Evolutionary conservation across 2,797 vertebrate species (phyloP).

Genomic region (Telmatherina bonti): DNA sequence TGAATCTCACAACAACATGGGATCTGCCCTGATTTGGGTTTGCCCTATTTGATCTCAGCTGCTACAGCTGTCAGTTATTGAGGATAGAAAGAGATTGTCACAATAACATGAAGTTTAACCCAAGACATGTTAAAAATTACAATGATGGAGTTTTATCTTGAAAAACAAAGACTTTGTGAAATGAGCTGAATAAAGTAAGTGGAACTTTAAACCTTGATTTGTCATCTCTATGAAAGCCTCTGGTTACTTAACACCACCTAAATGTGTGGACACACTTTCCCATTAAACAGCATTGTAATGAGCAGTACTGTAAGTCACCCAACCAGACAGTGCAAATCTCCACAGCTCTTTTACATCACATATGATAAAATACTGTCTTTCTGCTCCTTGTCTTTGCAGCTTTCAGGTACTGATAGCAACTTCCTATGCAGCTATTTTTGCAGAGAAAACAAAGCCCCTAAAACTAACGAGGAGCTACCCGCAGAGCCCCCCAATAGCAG

Average conservation of each 20-base stretch:
- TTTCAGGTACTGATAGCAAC: neutral
- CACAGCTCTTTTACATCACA: no score
- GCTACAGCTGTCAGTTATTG: constrained; percentile 54
- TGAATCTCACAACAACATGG: constrained; percentile 61
- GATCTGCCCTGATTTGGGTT: constrained; percentile 75
- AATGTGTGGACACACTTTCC: no score
- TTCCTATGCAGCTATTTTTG: neutral
- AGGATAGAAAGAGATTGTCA: constrained; percentile 36
- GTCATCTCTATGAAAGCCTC: no score
- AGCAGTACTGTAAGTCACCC: no score
- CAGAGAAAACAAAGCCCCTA: neutral
- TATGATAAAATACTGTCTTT: no score
- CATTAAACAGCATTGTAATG: no score
- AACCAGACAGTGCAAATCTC: no score
- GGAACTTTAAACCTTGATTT: no score
- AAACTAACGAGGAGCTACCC: neutral
- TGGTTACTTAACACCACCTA: no score
- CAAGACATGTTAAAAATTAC: constrained; percentile 6
- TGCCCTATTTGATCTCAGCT: constrained; percentile 69
- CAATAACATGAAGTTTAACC: constrained; percentile 18
- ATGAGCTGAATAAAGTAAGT: no score
- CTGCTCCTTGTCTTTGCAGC: no score
- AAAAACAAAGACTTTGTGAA: no score
- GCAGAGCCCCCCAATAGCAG: neutral
- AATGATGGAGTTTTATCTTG: constrained; percentile 9